A percentile compares a stretch with the other conserved stretches of the same genome.
Conservation (phyloP, 2,888 invertebrate genomes). For the Sceliomorpha sp. region DNA sequence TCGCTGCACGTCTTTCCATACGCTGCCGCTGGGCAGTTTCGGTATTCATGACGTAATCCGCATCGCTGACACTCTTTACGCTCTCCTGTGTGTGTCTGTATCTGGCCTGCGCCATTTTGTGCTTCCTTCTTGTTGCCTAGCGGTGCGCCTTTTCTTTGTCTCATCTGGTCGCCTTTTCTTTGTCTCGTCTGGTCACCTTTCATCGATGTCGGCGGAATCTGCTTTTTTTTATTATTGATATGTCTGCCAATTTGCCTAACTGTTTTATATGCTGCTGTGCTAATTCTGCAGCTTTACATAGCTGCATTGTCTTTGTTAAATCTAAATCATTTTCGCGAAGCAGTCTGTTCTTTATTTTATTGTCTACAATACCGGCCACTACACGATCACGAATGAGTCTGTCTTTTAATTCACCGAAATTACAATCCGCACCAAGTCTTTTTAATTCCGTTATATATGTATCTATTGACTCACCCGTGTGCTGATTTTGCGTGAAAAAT, state of each 20-base stretch:
- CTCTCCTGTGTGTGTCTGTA: not conserved
- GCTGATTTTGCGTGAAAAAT: constrained; percentile 53
- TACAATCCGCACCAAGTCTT: constrained; percentile 54
- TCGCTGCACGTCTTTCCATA: constrained; percentile 31
- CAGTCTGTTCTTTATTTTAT: constrained; percentile 51
- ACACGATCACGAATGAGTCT: constrained; percentile 59
- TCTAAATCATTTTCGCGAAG: constrained; percentile 52
- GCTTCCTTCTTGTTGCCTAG: not conserved
- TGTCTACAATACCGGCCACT: constrained; percentile 55
- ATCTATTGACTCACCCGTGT: constrained; percentile 55
- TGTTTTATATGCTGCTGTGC: constrained; percentile 39
- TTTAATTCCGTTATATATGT: constrained; percentile 57
- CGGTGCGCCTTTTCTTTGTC: too few species aligned
- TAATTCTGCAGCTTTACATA: constrained; percentile 51
- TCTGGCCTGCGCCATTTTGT: too few species aligned
- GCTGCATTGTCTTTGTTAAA: constrained; percentile 35
- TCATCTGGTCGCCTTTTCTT: too few species aligned
- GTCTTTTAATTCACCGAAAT: constrained; percentile 56
- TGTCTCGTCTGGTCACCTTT: too few species aligned
- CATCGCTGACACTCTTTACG: constrained; percentile 15
- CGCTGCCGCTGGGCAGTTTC: constrained; percentile 41
- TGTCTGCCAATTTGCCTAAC: constrained; percentile 7
- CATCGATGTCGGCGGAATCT: too few species aligned
- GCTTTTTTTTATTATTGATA: constrained; percentile 10
- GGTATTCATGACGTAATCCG: constrained; percentile 15